These are phyloP conservation scores for Bovichtus diacanthus DNA, from an alignment of 2,797 vertebrate genomes.

Conservation along the genomic window DNA sequence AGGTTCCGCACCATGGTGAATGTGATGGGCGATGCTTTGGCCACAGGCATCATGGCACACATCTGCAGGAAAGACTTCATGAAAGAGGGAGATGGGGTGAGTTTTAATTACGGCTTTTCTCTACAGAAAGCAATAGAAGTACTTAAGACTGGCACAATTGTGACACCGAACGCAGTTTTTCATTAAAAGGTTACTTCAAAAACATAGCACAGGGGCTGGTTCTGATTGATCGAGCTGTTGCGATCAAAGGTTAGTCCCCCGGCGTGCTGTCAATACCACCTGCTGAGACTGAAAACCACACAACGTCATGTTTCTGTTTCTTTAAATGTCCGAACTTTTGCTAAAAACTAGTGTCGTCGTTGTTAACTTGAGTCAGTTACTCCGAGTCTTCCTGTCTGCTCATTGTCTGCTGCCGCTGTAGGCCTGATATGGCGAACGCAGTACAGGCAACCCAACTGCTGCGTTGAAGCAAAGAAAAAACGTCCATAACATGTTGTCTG, in stretches of 20 bases:
- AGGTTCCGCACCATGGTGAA: conserved; percentile 98
- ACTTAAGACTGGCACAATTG: not conserved
- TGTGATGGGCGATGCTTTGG: conserved; percentile 94
- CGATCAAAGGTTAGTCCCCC: not conserved
- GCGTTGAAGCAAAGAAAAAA: no score
- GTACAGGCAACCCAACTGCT: no score
- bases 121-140: not conserved
- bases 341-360: no score
- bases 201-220: rapidly evolving
- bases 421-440: no score
- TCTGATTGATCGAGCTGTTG: not conserved
- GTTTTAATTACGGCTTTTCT: conserved; percentile 20
- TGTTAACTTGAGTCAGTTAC: no score
- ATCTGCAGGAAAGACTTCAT: conserved; percentile 97
- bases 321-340: conserved; percentile 6
- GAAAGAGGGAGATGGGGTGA: conserved; percentile 92
- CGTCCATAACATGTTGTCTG: no score
- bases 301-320: not conserved
- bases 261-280: not conserved
- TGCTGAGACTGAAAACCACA: not conserved
- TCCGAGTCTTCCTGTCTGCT: no score
- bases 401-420: no score
- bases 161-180: not conserved
- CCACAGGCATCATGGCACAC: conserved; percentile 97
- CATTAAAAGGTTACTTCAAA: not conserved